Base-by-base conservation (phyloP, 2,888 invertebrate species). In the Hypselothyrea guttata region DNA sequence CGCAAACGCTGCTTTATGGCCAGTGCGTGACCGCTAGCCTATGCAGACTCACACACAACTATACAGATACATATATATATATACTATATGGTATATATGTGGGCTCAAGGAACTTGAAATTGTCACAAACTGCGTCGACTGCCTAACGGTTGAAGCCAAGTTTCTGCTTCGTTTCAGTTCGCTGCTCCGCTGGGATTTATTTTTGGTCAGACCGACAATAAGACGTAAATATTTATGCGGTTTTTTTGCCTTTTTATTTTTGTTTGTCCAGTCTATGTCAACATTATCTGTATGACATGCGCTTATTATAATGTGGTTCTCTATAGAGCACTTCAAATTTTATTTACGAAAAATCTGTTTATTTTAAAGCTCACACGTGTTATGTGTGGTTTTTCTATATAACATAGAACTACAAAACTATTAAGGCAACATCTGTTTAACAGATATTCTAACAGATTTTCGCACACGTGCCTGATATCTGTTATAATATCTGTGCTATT, bases 31-130 rank as follows among this genome's bases (percentile, higher is more conserved):
- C 84, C 73, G 69, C 61, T 48, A 56, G 27, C 33, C 49, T 35
- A 22, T 22, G 22, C 22, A 22, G 22, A 5, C 22, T 4, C 22
- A 22, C 22, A 22, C 22, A 5, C 22, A 42, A 28, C 28, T 42
- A 55, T 37, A 5, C n/a, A 30, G 4, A 30, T 7, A 42, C 33
- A 34, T 42, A 55, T 37, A 5, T 7, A 30, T 8, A 30, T 7
- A 34, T 2, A 61, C 61, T 48, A 4, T 5, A 22, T 22, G 5
- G 3, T 22, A 22, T 22, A 22, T 53, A 85, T 77, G 81, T 81
- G 86, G 81, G 86, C 73, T 81, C 73, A 79, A 81, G 84, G 81
- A 81, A 82, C 75, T 86, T 64, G 79, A 81, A 81, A 77, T 84
- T 76, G 78, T 79, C 84, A 62, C 81, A 81, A 68, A 38, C 64